Conservation (phyloP, 2,797 vertebrate species). For the Betta splendens region DNA sequence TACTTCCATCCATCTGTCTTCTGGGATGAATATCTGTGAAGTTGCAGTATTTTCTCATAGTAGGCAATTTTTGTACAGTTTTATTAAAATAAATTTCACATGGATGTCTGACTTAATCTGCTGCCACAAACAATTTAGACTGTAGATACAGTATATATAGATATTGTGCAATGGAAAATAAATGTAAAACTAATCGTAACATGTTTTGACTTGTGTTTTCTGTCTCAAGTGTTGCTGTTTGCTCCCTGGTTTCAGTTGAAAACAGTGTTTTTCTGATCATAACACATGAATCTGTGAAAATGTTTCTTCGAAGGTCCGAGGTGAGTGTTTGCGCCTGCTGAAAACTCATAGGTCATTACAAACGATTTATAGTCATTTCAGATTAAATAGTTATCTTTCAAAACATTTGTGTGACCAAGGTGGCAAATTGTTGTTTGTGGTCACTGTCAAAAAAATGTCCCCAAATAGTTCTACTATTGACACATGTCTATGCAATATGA, state of each 20-base stretch:
- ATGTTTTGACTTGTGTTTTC: conserved; percentile 48
- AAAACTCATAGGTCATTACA: no score
- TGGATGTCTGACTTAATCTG: conserved; percentile 84
- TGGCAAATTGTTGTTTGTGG: no score
- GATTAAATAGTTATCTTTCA: no score
- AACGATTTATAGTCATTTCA: not conserved
- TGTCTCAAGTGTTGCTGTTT: conserved; percentile 16
- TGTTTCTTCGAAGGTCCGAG: not conserved
- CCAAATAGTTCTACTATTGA: no score
- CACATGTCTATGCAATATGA: no score
- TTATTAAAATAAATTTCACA: conserved; percentile 82
- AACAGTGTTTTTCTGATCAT: not conserved
- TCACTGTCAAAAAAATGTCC: no score
- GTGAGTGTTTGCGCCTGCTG: not conserved
- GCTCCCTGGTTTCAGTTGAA: not conserved
- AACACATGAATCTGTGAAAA: no score
- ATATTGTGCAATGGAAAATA: conserved; percentile 83
- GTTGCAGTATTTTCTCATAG: conserved; percentile 80
- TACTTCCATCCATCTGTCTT: conserved; percentile 69
- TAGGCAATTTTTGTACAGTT: conserved; percentile 81
- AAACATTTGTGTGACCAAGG: no score
- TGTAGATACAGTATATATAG: conserved; percentile 85
- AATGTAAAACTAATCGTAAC: conserved; percentile 75
- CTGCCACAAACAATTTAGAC: conserved; percentile 84
- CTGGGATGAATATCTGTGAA: conserved; percentile 75